Evolutionary conservation across 2,888 invertebrate genomes (phyloP), one percentile per base, ranked within the genome.

Genomic region (Lutraria lutraria): DNA sequence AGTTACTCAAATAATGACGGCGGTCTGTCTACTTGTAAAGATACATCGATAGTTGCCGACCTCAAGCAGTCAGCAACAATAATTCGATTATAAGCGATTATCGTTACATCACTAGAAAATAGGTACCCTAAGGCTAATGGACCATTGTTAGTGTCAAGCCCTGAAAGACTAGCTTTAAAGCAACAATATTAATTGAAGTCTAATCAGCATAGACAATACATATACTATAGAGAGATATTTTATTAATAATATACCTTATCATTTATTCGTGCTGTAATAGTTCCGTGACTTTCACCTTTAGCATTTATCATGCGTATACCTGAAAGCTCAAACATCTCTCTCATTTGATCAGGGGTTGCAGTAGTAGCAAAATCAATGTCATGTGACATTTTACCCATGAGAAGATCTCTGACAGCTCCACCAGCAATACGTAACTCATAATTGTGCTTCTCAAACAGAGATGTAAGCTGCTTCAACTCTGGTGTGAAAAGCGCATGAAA

Each of bases 341-440:
- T 99, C 99, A 99, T 99, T 97, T 99, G 97, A 25, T 98, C 97
- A 0, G 99, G 99, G 0, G 99, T 99, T 15, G 99, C 99, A 25
- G 98, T 98, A 12, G 99, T 99, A 0, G 99, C 99, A 97, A 99
- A 99, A 97, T 99, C 99, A 83, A 99, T 97, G 97, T 99, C 99
- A 95, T 98, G 92, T 6, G 96, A 96, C 13, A 87, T 56, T 63
- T 94, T 96, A 25, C 94, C 95, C 91, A 95, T 95, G 94, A 97
- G 95, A 68, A 97, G 93, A 93, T 97, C 97, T 97, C 98, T 97
- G 0, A 99, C 99, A 29, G 99, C 99, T 10, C 99, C 99, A 81
- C 99, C 99, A 72, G 99, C 99, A 89, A 99, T 98, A 93, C 99
- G 97, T 88, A 99, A 97, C 97, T 99, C 99, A 97, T 95, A 96